phyloP scores from a whole-genome alignment of 2,113 vertebrate species.

The Reinhardtius hippoglossoides region DNA sequence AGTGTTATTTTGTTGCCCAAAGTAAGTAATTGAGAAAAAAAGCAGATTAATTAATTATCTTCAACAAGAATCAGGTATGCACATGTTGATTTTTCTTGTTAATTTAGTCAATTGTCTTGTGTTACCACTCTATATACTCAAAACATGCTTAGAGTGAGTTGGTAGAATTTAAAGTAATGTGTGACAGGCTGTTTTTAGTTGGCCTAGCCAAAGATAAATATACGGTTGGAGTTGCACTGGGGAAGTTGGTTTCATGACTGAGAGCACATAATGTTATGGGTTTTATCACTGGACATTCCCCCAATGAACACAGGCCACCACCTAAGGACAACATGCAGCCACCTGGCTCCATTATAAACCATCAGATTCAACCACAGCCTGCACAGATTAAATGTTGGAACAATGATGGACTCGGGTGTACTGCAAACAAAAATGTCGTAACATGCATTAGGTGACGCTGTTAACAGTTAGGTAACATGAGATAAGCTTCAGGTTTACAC shows the following conservation, averaged over 20 bases:
- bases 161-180: too few relatives aligned
- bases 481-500: neutral
- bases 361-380: neutral
- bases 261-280: neutral
- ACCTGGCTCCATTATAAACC: neutral
- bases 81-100: neutral
- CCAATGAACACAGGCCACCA: constrained; percentile 23
- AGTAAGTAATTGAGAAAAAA: neutral
- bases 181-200: neutral
- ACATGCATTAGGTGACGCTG: neutral
- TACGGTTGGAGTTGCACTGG: neutral
- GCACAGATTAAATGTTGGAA: constrained; percentile 1
- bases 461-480: neutral
- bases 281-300: constrained; percentile 40
- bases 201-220: neutral
- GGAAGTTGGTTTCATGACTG: neutral
- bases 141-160: too few relatives aligned
- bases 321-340: constrained; percentile 53
- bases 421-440: constrained; percentile 15
- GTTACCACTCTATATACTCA: too few relatives aligned
- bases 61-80: too few relatives aligned
- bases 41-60: too few relatives aligned
- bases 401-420: neutral
- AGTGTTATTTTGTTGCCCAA: neutral
- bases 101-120: too few relatives aligned